Evolutionary conservation across 2,797 vertebrate genomes (phyloP).

Genomic region (Sebastes variabilis): DNA sequence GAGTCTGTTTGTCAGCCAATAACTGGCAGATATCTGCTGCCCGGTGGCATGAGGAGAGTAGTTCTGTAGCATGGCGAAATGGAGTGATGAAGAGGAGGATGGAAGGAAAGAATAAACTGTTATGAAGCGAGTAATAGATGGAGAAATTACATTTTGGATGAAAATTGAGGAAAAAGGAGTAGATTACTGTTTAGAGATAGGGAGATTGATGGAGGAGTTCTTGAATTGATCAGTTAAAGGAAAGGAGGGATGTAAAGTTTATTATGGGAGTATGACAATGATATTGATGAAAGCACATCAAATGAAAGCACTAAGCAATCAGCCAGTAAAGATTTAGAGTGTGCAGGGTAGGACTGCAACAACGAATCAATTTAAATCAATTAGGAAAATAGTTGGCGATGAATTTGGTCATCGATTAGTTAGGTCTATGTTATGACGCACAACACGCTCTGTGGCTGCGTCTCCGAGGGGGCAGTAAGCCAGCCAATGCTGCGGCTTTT

Average conservation of each 20-base stretch:
- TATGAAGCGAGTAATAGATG: neutral
- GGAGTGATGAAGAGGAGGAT: neutral
- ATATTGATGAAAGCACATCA: neutral
- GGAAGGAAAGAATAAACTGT: neutral
- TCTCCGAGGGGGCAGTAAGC: too few relatives aligned
- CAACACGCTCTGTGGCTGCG: too few relatives aligned
- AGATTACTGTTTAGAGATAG: neutral
- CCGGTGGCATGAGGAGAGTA: conserved; percentile 10
- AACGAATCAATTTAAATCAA: too few relatives aligned
- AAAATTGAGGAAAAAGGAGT: neutral
- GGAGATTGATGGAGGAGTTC: neutral
- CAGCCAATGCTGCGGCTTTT: too few relatives aligned
- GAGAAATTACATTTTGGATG: neutral
- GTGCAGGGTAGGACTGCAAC: neutral
- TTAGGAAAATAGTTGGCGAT: too few relatives aligned
- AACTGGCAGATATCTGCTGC: conserved; percentile 25
- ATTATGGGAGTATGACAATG: neutral
- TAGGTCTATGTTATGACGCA: too few relatives aligned
- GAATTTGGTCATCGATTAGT: too few relatives aligned
- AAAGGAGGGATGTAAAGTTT: neutral
- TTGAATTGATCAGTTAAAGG: neutral
- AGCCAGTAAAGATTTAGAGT: neutral
- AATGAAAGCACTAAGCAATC: neutral
- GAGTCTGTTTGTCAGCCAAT: conserved; percentile 47
- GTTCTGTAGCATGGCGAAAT: neutral